phyloP scores from a whole-genome alignment of 2,797 vertebrate species.

The Gobio occitaniae region DNA sequence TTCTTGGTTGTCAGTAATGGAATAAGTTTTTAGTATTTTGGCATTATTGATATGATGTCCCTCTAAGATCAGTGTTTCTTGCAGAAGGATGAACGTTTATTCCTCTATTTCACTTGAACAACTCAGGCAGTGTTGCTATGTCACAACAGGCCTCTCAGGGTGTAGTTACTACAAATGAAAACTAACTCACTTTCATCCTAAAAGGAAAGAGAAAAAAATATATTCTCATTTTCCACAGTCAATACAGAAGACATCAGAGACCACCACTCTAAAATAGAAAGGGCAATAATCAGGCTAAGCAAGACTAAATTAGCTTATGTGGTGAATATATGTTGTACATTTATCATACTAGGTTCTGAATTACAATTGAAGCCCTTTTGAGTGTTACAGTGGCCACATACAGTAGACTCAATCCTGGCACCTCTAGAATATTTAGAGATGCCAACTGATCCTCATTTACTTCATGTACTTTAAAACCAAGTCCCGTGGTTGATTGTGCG shows the following conservation, averaged over 20 bases:
- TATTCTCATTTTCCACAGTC: background rate
- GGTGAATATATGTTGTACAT: background rate
- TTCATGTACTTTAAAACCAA: slow-evolving; percentile 29
- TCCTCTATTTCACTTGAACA: slow-evolving; percentile 30
- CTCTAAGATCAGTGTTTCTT: slow-evolving; percentile 5
- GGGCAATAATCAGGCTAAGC: background rate
- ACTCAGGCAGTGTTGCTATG: slow-evolving; percentile 29
- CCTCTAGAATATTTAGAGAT: slow-evolving; percentile 7
- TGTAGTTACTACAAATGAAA: slow-evolving; percentile 36
- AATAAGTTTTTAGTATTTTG: slow-evolving; percentile 14
- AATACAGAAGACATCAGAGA: background rate
- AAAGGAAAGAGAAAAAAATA: slow-evolving; percentile 1
- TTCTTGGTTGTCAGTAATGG: background rate
- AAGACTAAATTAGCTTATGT: background rate
- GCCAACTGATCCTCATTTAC: slow-evolving; percentile 22
- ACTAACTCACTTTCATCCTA: slow-evolving; percentile 20
- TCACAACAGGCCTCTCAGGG: slow-evolving; percentile 45
- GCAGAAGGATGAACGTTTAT: slow-evolving; percentile 19
- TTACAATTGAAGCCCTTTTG: background rate
- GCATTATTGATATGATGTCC: background rate
- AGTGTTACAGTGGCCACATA: background rate
- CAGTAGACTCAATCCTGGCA: background rate
- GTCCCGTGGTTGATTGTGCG: slow-evolving; percentile 8
- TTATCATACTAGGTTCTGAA: background rate
- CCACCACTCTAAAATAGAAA: background rate